Percentiles rank a stretch among this genome's conserved stretches.
These are phyloP conservation scores for Anarsia innoxiella DNA, from an alignment of 2,888 invertebrate genomes.

Conservation along the genomic window DNA sequence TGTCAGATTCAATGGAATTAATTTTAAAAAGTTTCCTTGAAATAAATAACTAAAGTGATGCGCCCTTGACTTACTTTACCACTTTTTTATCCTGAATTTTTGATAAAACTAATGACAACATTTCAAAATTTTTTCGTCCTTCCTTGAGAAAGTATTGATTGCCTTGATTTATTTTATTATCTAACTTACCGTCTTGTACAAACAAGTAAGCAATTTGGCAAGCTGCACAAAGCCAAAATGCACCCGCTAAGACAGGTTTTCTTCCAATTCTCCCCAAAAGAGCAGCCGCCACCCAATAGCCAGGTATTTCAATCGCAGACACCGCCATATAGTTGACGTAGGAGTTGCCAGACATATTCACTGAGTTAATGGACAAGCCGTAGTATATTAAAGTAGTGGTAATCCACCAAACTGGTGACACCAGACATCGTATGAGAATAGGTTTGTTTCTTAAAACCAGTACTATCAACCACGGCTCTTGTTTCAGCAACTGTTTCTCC, in stretches of 20 bases:
- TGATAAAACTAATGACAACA: too few species aligned
- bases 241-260: constrained; percentile 70
- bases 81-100: too few species aligned
- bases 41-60: too few species aligned
- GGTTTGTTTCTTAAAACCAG: constrained; percentile 41
- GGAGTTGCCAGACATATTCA: constrained; percentile 77
- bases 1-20: too few species aligned
- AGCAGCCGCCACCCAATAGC: constrained; percentile 74
- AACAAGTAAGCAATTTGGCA: constrained; percentile 75
- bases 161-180: not conserved
- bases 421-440: constrained; percentile 35
- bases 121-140: too few species aligned
- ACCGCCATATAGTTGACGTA: constrained; percentile 79
- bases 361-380: constrained; percentile 79
- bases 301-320: constrained; percentile 79
- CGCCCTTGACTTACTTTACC: too few species aligned
- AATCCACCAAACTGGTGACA: constrained; percentile 77
- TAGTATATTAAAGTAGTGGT: constrained; percentile 80
- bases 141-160: too few species aligned
- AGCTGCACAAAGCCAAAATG: constrained; percentile 74
- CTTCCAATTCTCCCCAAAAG: constrained; percentile 75
- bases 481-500: constrained; percentile 25
- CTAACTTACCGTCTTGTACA: constrained; percentile 51
- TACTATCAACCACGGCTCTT: constrained; percentile 46
- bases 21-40: too few species aligned